These are phyloP conservation scores for Teleogryllus oceanicus DNA, from an alignment of 2,888 invertebrate genomes.

Conservation along the genomic window DNA sequence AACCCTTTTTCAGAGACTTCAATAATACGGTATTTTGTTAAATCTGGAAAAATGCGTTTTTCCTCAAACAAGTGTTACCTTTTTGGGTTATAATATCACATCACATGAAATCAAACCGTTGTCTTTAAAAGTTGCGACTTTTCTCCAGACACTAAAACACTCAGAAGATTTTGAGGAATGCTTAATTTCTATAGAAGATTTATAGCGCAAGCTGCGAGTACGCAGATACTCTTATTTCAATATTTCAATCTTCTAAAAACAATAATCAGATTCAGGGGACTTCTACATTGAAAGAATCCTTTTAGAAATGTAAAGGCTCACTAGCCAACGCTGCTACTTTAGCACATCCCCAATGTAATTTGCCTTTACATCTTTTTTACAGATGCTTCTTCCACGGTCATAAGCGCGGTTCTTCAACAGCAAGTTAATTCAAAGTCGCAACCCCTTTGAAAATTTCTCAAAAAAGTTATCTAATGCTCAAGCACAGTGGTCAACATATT, in stretches of 20 bases:
- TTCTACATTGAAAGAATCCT: too few relatives aligned
- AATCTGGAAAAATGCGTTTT: not conserved
- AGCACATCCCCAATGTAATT: not conserved
- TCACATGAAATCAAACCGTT: not conserved
- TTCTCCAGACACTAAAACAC: not conserved
- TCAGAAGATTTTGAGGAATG: not conserved
- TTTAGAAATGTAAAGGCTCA: not conserved
- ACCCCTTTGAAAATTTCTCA: conserved; percentile 39
- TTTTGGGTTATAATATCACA: not conserved
- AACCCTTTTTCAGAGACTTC: not conserved
- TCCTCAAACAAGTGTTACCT: not conserved
- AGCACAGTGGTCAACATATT: conserved; percentile 46
- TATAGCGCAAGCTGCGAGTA: not conserved
- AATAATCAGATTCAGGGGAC: too few relatives aligned
- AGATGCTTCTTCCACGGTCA: too few relatives aligned
- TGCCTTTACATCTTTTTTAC: not conserved
- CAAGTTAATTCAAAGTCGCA: conserved; percentile 24
- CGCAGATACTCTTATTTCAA: too few relatives aligned
- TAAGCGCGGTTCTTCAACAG: too few relatives aligned
- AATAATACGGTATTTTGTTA: not conserved
- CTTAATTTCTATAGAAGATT: not conserved
- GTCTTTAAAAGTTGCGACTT: not conserved
- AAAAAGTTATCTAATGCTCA: conserved; percentile 38
- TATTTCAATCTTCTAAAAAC: too few relatives aligned
- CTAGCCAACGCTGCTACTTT: not conserved